These are phyloP conservation scores for Labroides dimidiatus DNA, from an alignment of 2,797 vertebrate species.

Conservation along the genomic window DNA sequence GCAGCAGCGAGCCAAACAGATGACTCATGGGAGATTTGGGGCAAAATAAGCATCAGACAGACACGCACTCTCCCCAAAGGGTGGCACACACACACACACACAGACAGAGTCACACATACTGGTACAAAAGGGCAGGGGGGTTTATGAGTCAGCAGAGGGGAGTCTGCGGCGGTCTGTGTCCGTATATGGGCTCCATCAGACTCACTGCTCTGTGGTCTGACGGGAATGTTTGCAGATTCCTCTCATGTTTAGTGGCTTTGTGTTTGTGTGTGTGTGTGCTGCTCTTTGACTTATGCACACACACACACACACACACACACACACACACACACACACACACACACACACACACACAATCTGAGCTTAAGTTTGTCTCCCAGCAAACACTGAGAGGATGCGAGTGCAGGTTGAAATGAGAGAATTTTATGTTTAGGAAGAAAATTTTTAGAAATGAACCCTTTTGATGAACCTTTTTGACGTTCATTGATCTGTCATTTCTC, in stretches of 20 bases:
- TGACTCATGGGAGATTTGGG: constrained; percentile 78
- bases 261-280: constrained; percentile 44
- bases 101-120: not conserved
- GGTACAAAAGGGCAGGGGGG: not conserved
- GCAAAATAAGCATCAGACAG: constrained; percentile 39
- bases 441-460: no score
- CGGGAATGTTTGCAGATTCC: constrained; percentile 80
- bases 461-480: no score
- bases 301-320: not conserved
- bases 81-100: constrained; percentile 13
- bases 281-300: constrained; percentile 6
- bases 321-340: not conserved
- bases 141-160: constrained; percentile 65
- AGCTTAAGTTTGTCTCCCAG: not conserved
- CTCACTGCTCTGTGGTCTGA: constrained; percentile 64
- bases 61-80: constrained; percentile 20
- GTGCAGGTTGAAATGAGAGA: no score
- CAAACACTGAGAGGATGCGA: not conserved
- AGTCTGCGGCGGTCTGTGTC: constrained; percentile 63
- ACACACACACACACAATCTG: constrained; percentile 1
- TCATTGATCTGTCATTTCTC: no score
- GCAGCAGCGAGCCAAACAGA: constrained; percentile 44
- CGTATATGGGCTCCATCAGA: constrained; percentile 76
- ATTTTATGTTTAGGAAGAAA: no score
- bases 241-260: constrained; percentile 78